These are phyloP conservation scores for Premnoplex brunnescens DNA, from an alignment of 2,797 vertebrate genomes.

Conservation along the genomic window DNA sequence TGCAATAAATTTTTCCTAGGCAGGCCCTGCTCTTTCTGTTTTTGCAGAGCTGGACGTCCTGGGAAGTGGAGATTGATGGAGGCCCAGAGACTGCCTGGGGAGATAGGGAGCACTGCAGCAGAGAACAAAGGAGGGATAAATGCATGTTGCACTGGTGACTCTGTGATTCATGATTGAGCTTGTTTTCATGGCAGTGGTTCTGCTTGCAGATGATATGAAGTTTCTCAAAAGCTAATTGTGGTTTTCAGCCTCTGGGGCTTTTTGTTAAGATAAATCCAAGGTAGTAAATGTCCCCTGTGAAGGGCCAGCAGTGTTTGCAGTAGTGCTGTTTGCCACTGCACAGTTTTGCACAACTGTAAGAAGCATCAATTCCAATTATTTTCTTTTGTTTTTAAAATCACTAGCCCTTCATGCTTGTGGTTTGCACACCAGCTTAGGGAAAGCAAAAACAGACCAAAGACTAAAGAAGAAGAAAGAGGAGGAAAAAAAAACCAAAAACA, in stretches of 20 bases:
- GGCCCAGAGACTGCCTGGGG: background rate
- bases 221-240: background rate
- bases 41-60: background rate
- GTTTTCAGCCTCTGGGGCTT: background rate
- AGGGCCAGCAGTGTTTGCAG: background rate
- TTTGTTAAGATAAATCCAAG: background rate
- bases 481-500: background rate
- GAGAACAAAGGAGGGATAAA: background rate
- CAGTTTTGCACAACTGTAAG: background rate
- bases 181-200: background rate
- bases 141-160: background rate
- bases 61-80: background rate
- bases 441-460: background rate
- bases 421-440: background rate
- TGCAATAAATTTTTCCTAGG: background rate
- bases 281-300: background rate
- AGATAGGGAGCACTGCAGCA: fast-evolving
- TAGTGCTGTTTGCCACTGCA: background rate
- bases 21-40: background rate
- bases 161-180: background rate
- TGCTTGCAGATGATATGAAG: background rate
- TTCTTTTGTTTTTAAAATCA: background rate
- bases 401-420: background rate
- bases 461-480: background rate
- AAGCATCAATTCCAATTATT: background rate